Base-by-base conservation (phyloP, 1,140 invertebrate genomes). In the Nasonia giraulti region DNA sequence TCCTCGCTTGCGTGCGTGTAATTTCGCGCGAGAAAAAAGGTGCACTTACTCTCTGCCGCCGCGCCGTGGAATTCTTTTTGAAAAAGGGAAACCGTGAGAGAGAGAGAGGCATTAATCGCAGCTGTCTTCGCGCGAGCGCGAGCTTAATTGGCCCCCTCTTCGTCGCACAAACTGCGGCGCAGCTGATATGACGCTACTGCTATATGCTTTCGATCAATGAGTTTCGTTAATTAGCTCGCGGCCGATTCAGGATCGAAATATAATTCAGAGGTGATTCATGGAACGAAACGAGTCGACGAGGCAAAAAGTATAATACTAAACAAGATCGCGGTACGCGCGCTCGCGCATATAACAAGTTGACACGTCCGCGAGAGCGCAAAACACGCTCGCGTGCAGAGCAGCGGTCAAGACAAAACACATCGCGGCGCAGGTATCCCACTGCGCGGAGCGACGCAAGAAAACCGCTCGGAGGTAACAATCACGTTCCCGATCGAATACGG, bases 61-160 rank as follows among this genome's bases (percentile, higher is more conserved):
- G 40, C 40, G 40, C 40, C 10, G 8, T 44, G 40, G 10, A 10
- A 44, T 17, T 62, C 31, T 75, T 80, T 73, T 73, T 47, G n/a
- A 81, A 73, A 73, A 73, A 82, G 81, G 50, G 27, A 76, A 76
- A 76, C 17, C 44, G 44, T 40, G 40, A 37, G 33, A 6, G 33
- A 37, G 33, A 44, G 81, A 75, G 47, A 62, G 81, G 73, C 73
- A 75, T 37, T 82, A 76, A 82, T 82, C 81, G 81, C 81, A 82
- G 81, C 81, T 82, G 81, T 82, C 81, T 75, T 75, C 66, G 69
- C 31, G 37, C 78, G 27, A n/a, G 47, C 27, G 8, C 40, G 47
- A 8, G 33, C 79, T 81, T 81, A 71, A 81, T 81, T 81, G 66
- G 62, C 3, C 79, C 40, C 33, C 62, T 78, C n/a, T 78, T 47